Evolutionary conservation across 2,888 invertebrate species (phyloP), one percentile per base, ranked within the genome.

Genomic region (Clitarchus hookeri): DNA sequence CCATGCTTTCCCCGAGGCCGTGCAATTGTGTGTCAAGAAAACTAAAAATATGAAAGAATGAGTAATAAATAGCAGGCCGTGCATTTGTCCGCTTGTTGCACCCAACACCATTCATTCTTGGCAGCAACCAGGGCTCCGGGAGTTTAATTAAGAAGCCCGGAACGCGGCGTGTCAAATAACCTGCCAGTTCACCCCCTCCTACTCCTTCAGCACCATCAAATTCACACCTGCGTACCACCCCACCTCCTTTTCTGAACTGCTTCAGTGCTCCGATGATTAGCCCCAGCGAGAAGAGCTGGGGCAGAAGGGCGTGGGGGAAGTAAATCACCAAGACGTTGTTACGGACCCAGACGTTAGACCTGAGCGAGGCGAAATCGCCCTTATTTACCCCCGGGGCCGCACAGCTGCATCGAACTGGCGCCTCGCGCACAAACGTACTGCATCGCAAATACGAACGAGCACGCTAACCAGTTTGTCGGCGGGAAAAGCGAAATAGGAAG

Each of bases 141-240:
- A 65, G 65, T 65, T 65, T 65, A 65, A 65, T 65, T 65, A 65
- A 65, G 65, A 65, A n/a, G 65, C 65, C 65, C 65, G 23, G 65
- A n/a, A 19, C 12, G 65, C 65, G 16, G 65, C 65, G 65, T 65
- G 65, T 65, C 65, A 65, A 65, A 65, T n/a, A 65, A 65, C 65
- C 65, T 65, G 65, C 65, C 65, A 65, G 65, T 0, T 1, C 8
- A 23, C n/a, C n/a, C 65, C 65, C 65, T n/a, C 65, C 65, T 23
- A 11, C n/a, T 65, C 23, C 65, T 23, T 19, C 1, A 19, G 13
- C 23, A 23, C 65, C 8, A 16, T 65, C 19, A 65, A 19, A 65
- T 65, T 65, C 65, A 6, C 65, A 65, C 65, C 65, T 65, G 65
- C 65, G 8, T 65, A 19, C 65, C 19, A 19, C n/a, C n/a, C 65